Base-by-base conservation (phyloP, 2,113 vertebrate species). In the Oncorhynchus nerka region DNA sequence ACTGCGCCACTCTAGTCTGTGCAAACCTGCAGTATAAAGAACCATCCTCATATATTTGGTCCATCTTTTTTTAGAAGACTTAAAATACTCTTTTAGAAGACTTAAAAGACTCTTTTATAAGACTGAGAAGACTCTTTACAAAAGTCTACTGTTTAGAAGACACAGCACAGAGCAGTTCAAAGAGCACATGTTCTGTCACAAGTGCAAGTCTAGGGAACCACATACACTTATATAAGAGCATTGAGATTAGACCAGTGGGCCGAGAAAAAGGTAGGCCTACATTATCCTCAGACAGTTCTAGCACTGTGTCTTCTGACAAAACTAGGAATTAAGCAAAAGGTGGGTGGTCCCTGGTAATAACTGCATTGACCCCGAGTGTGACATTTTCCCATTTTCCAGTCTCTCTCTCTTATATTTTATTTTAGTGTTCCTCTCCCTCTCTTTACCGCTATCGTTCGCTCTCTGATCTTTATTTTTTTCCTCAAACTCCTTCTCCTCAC, bases 341-440 rank as follows among this genome's bases (percentile, higher is more conserved):
- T 82, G 84, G 89, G 82, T 89, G 85, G 84, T 75, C 84, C 83
- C 76, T 57, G 51, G 86, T 75, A 82, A 83, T 89, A 89, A 90
- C 84, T 68, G 81, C 5, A 16, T 69, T 77, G 80, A 84, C 82
- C 75, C 55, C 74, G 76, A 34, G 70, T 76, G 55, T 90, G 85
- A 89, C 86, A 86, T 89, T 89, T 89, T 39, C 48, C 22, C 73
- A 24, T 24, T 24, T 24, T 24, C 24, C 24, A 24, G 24, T 24
- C 24, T 75, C 24, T 67, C 49, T 4, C 15, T 49, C 64, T 72
- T 22, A 28, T 24, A 20, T 34, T 16, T 73, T 75, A 16, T 55
- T 19, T 55, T 15, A 32, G 20, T 67, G 39, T 72, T 49, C 48
- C 24, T 76, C 73, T 75, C 24, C 59, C 77, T 28, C 48, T 34